Evolutionary conservation across 2,888 invertebrate genomes (phyloP).

Genomic region (Ennomos quercinarius): DNA sequence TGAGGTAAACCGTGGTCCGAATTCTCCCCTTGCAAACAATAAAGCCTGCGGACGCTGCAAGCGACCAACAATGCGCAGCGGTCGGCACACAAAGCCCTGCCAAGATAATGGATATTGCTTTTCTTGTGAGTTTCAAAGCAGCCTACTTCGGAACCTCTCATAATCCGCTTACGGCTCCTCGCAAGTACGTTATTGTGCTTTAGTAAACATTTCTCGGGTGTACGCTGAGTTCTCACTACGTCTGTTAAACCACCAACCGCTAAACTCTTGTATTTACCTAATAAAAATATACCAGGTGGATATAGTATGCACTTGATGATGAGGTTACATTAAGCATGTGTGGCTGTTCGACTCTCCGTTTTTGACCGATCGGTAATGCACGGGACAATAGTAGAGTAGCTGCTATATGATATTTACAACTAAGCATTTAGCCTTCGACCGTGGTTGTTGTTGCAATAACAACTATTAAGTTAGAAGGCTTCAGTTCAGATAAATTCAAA

Average conservation of each 20-base stretch:
- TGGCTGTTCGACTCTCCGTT: no score
- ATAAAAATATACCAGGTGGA: no score
- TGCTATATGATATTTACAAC: no score
- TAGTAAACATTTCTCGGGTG: slow-evolving; percentile 72
- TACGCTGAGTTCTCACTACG: slow-evolving; percentile 44
- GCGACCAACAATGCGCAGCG: slow-evolving; percentile 69
- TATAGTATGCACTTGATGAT: no score
- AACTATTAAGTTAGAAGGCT: no score
- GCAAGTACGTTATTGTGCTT: slow-evolving; percentile 77
- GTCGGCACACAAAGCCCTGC: slow-evolving; percentile 72
- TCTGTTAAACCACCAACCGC: slow-evolving; percentile 6
- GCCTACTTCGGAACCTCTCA: slow-evolving; percentile 81
- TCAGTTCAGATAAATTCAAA: no score
- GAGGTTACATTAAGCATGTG: no score
- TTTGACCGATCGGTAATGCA: no score
- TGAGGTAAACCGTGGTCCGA: slow-evolving; percentile 48
- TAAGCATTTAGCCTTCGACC: no score
- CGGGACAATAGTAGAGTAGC: no score
- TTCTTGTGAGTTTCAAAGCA: slow-evolving; percentile 83
- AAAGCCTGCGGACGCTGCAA: slow-evolving; percentile 58
- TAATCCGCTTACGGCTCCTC: slow-evolving; percentile 80
- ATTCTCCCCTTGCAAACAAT: slow-evolving; percentile 60
- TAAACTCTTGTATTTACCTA: background rate
- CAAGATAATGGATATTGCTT: slow-evolving; percentile 84
- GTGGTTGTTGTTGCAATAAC: no score